phyloP scores from a whole-genome alignment of 2,113 vertebrate species.

The Grammomys dolichurus region DNA sequence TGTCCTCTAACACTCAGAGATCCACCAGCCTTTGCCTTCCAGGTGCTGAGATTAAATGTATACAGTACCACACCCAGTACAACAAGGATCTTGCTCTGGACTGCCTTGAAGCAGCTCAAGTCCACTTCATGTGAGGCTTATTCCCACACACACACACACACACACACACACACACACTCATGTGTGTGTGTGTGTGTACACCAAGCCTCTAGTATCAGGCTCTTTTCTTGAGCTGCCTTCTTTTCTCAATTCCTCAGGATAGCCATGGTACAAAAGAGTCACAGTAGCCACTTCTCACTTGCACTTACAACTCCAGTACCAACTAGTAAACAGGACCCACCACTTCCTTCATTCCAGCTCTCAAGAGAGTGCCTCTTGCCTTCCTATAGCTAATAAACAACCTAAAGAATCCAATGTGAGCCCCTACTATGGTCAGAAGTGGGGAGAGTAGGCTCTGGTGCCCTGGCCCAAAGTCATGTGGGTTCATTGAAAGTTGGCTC shows the following conservation, averaged over 20 bases:
- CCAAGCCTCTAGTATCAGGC: neutral
- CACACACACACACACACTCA: neutral
- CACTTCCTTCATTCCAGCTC: neutral
- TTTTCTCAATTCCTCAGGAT: neutral
- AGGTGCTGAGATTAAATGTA: neutral
- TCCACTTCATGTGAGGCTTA: neutral
- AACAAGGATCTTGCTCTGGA: neutral
- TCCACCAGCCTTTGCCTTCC: neutral
- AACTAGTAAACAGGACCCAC: neutral
- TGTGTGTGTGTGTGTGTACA: accelerated
- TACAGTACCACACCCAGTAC: neutral
- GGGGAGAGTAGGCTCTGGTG: neutral
- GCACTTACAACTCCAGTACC: neutral
- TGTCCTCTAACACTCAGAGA: neutral
- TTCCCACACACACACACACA: neutral
- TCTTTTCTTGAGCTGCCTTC: neutral
- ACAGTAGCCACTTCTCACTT: neutral
- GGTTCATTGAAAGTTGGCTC: neutral
- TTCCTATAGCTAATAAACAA: neutral
- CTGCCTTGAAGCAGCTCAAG: neutral
- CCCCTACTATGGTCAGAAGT: neutral
- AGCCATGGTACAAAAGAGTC: neutral
- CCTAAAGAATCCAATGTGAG: too few relatives aligned
- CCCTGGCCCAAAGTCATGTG: accelerated
- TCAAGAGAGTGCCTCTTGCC: neutral